Conservation (phyloP, 2,113 vertebrate genomes). For the Periophthalmodon schlosseri region DNA sequence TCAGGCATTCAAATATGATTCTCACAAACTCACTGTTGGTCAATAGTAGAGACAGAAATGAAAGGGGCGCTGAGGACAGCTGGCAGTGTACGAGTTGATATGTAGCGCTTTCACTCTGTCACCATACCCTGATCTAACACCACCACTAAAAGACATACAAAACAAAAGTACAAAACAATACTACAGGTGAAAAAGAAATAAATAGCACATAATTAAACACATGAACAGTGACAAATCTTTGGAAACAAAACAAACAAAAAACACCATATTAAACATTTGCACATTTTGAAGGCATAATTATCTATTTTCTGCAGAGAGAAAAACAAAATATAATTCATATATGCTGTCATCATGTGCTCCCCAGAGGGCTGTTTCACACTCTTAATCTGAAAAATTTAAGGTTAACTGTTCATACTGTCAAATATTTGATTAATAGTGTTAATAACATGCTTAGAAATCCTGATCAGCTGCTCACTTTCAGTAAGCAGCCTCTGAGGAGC, state of each 20-base stretch:
- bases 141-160: constrained; percentile 9
- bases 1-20: neutral
- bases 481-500: neutral
- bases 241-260: neutral
- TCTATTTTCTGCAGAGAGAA: constrained; percentile 2
- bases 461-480: neutral
- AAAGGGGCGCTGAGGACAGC: neutral
- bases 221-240: neutral
- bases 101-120: neutral
- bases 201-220: constrained; percentile 6
- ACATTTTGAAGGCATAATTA: neutral
- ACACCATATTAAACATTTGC: neutral
- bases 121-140: constrained; percentile 4
- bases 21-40: neutral
- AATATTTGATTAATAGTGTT: neutral
- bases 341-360: neutral
- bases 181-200: neutral
- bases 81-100: constrained; percentile 32
- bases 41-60: neutral
- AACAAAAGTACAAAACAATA: neutral
- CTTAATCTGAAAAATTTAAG: neutral
- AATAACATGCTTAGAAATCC: neutral
- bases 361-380: neutral
- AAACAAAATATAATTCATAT: neutral
- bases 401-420: neutral